Evolutionary conservation across 2,797 vertebrate species (phyloP).

Genomic region (Chromobotia macracanthus): DNA sequence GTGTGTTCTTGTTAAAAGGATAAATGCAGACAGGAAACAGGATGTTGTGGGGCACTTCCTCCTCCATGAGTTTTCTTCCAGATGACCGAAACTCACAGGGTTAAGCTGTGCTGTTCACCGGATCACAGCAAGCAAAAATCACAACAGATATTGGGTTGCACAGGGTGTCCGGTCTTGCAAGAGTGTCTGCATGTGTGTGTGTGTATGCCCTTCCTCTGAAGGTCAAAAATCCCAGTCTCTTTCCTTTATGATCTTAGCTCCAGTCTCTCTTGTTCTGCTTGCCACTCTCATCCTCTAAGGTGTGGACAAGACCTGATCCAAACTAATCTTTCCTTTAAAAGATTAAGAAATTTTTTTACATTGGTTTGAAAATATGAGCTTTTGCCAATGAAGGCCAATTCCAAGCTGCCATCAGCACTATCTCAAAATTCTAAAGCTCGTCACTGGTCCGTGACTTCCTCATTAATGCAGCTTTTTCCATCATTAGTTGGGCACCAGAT

Average conservation of each 20-base stretch:
- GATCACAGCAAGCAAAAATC: not conserved
- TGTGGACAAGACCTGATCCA: not conserved
- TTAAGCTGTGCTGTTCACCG: not conserved
- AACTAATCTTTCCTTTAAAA: not conserved
- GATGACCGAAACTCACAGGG: conserved; percentile 40
- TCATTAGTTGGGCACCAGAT: conserved; percentile 45
- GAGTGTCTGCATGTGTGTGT: not conserved
- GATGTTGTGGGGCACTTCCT: conserved; percentile 64
- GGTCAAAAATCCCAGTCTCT: conserved; percentile 38
- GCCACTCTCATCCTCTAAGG: not conserved
- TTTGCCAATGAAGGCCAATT: conserved; percentile 5
- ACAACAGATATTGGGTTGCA: conserved; percentile 11
- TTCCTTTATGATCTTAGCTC: conserved; percentile 11
- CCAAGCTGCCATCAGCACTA: not conserved
- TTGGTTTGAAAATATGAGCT: not conserved
- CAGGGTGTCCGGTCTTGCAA: not conserved
- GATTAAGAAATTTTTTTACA: not conserved
- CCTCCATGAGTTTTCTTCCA: conserved; percentile 56
- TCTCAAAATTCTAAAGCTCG: conserved; percentile 9
- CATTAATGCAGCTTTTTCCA: conserved; percentile 35
- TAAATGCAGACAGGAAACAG: conserved; percentile 73
- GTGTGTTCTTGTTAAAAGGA: conserved; percentile 60
- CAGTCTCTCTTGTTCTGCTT: not conserved
- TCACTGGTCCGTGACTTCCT: conserved; percentile 4
- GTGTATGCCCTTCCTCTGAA: conserved; percentile 16